Evolutionary conservation across 2,888 invertebrate species (phyloP), one percentile per base, ranked within the genome.

Genomic region (Baronia brevicornis): DNA sequence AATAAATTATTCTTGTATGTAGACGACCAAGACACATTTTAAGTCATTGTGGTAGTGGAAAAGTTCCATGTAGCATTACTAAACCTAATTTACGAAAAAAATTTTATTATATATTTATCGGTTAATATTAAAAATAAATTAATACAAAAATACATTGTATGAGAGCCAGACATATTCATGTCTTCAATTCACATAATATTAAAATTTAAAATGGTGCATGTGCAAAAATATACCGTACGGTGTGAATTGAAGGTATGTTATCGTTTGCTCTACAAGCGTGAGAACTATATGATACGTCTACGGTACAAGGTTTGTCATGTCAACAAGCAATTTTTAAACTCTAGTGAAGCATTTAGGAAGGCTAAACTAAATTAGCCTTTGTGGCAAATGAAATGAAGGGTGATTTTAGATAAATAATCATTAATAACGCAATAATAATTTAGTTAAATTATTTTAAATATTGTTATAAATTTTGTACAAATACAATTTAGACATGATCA

Each of bases 91-190:
- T n/a, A n/a, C n/a, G n/a, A n/a, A n/a, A n/a, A n/a, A n/a, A n/a
- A n/a, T n/a, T 28, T 7, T 28, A 9, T 7, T 18, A 9, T 17
- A 4, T 22, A 22, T 23, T 4, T 23, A 18, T 7, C 8, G 13
- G 9, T 21, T 26, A 6, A 24, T 5, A 33, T 17, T 15, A 15
- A 8, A 29, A 4, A 11, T 25, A 28, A 31, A 14, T 27, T 28
- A 30, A 30, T 9, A 12, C 9, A 8, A 14, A 3, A 9, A 8
- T 11, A 17, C 12, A 19, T 14, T 11, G 18, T 30, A 23, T 61
- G 79, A 80, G 79, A 84, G 82, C 82, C 84, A 85, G 84, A 85
- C 82, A 77, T 73, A 68, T 64, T 38, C 72, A 79, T 73, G 71
- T 77, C 80, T 77, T 74, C 84, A 82, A 82, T 80, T 82, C 80